phyloP scores from a whole-genome alignment of 2,888 invertebrate species.

The Gisinianus flammeolus region DNA sequence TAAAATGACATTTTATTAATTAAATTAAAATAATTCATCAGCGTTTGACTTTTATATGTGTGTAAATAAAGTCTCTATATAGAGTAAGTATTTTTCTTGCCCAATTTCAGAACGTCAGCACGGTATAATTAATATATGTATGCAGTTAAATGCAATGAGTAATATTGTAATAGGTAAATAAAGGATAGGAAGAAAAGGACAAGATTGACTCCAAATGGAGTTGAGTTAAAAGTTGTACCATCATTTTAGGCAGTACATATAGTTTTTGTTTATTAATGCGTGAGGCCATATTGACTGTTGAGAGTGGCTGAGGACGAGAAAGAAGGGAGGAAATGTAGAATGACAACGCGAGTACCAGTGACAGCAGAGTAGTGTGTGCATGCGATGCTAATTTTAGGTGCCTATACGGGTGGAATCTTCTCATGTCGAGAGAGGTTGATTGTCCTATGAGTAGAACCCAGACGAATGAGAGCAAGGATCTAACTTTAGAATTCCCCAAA shows the following conservation, averaged over 20 bases:
- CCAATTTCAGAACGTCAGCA: too few relatives aligned
- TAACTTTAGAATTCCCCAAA: constrained; percentile 57
- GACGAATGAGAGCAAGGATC: constrained; percentile 52
- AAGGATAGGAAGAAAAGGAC: too few relatives aligned
- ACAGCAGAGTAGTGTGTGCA: constrained; percentile 29
- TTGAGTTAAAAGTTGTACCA: not conserved
- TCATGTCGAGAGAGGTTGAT: constrained; percentile 43
- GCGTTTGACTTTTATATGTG: too few relatives aligned
- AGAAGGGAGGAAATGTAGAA: constrained; percentile 36
- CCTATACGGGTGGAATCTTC: constrained; percentile 39
- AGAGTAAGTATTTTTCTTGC: too few relatives aligned
- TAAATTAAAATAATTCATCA: too few relatives aligned
- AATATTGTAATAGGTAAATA: too few relatives aligned
- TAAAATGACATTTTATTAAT: too few relatives aligned
- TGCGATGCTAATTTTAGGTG: constrained; percentile 49
- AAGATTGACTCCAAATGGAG: not conserved
- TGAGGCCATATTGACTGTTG: constrained; percentile 21
- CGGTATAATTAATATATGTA: too few relatives aligned
- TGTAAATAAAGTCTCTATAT: too few relatives aligned
- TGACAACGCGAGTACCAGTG: constrained; percentile 36
- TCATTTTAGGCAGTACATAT: not conserved
- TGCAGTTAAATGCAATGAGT: too few relatives aligned
- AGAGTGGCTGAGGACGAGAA: constrained; percentile 30
- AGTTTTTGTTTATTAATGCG: not conserved
- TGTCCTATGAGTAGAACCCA: constrained; percentile 47